A percentile compares a stretch with the other conserved stretches of the same genome.
Evolutionary conservation across 2,888 invertebrate species (phyloP).

Genomic region (Lepidocyrtoides sp.): DNA sequence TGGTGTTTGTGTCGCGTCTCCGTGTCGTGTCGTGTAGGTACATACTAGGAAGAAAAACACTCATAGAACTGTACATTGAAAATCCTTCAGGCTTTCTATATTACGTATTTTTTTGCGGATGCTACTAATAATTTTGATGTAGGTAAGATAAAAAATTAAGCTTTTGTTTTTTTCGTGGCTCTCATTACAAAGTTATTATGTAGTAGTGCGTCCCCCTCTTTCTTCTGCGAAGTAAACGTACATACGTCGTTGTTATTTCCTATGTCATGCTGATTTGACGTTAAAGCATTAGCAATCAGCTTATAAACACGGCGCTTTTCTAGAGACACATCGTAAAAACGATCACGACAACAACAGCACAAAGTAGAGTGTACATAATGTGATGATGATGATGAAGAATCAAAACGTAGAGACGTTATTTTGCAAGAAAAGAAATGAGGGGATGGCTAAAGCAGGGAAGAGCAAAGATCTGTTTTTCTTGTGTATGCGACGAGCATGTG

Average conservation of each 20-base stretch:
- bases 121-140: constrained; percentile 32
- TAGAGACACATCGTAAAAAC: not conserved
- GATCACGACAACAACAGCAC: not conserved
- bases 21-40: constrained; percentile 54
- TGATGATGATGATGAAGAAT: not conserved
- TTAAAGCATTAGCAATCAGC: constrained; percentile 18
- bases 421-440: constrained; percentile 3
- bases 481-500: not conserved
- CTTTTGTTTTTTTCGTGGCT: constrained; percentile 7
- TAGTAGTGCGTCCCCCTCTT: not conserved
- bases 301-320: not conserved
- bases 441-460: too few relatives aligned
- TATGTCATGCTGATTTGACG: constrained; percentile 60
- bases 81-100: not conserved
- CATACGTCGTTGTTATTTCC: constrained; percentile 47
- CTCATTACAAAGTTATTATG: constrained; percentile 35
- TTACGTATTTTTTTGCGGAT: constrained; percentile 31
- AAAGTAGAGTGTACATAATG: not conserved
- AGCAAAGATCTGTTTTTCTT: constrained; percentile 2
- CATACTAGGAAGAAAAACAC: constrained; percentile 22
- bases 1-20: not conserved
- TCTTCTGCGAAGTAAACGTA: constrained; percentile 1
- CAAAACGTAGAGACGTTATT: not conserved
- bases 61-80: not conserved
- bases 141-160: constrained; percentile 30